phyloP scores from a whole-genome alignment of 2,113 vertebrate genomes.

The Lepidothrix coronata region DNA sequence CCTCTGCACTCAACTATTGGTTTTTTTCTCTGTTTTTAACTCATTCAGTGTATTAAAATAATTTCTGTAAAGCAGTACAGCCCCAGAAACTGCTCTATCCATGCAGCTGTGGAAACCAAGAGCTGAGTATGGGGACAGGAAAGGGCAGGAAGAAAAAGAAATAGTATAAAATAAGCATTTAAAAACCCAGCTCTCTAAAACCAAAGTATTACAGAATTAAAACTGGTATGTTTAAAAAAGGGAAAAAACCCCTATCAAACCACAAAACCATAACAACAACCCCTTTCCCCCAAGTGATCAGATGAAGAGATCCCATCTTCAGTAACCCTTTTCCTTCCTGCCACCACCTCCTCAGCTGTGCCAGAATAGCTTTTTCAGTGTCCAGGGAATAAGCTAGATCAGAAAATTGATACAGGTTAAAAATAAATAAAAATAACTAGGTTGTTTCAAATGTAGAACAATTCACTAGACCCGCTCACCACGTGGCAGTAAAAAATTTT shows the following conservation, averaged over 20 bases:
- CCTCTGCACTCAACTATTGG: accelerated
- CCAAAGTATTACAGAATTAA: not conserved
- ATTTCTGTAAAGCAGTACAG: not conserved
- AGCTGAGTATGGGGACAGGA: not conserved
- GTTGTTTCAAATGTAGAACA: not conserved
- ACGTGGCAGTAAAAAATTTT: not conserved
- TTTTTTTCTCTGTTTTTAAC: not conserved
- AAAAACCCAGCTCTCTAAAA: not conserved
- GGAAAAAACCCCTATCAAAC: not conserved
- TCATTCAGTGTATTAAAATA: not conserved
- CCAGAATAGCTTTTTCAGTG: not conserved
- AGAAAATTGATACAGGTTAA: not conserved
- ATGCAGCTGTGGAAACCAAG: not conserved
- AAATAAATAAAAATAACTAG: not conserved
- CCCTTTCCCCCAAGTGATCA: not conserved
- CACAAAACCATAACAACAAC: not conserved
- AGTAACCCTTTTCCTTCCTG: not conserved
- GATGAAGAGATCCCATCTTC: not conserved
- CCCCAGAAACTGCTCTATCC: not conserved
- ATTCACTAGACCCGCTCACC: not conserved
- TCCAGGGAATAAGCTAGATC: not conserved
- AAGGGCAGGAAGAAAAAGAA: not conserved
- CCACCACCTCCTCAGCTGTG: not conserved
- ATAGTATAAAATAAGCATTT: not conserved
- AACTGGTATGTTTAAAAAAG: not conserved